Conservation (phyloP, 2,113 vertebrate genomes). For the Laterallus jamaicensis region DNA sequence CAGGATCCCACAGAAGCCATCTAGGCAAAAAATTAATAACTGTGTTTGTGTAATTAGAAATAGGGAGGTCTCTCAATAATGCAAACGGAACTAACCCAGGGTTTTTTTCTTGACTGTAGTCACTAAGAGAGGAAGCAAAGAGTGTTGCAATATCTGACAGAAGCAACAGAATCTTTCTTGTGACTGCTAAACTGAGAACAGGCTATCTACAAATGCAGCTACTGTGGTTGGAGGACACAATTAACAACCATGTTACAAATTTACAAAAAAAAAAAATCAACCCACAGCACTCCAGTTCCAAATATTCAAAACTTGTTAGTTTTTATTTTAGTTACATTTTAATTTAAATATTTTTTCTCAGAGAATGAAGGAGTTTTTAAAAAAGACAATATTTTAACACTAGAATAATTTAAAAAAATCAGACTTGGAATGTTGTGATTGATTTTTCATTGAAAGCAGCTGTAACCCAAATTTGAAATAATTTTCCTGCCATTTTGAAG, state of each 20-base stretch:
- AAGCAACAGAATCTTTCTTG: not conserved
- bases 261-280: not conserved
- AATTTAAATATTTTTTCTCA: not conserved
- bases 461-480: not conserved
- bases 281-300: not conserved
- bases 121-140: not conserved
- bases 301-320: not conserved
- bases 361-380: not conserved
- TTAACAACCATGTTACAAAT: not conserved
- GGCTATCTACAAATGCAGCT: not conserved
- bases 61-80: not conserved
- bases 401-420: not conserved
- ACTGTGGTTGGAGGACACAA: not conserved
- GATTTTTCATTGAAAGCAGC: not conserved
- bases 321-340: not conserved
- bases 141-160: not conserved
- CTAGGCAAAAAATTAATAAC: not conserved
- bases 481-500: not conserved
- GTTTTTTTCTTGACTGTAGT: not conserved
- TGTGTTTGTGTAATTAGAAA: not conserved
- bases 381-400: not conserved
- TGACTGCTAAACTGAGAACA: not conserved
- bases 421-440: not conserved
- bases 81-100: not conserved
- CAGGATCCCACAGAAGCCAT: not conserved